Conservation (phyloP, 1,140 invertebrate species). For the Aporrectodea caliginosa region DNA sequence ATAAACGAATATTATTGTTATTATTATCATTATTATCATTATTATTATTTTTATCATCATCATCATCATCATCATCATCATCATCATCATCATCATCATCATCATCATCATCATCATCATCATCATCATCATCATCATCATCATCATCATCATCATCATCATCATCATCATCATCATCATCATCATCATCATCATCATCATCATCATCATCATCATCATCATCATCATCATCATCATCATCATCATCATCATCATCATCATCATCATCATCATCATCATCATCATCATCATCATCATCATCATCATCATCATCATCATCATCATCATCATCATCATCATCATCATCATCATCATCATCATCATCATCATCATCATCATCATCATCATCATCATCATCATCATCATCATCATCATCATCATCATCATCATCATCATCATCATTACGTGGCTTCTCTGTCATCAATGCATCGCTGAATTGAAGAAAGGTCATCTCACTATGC, state of each 20-base stretch:
- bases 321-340: neutral
- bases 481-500: too few relatives aligned
- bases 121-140: neutral
- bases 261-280: slow-evolving; percentile 2
- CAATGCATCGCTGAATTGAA: too few relatives aligned
- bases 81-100: slow-evolving; percentile 2
- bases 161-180: neutral
- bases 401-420: neutral
- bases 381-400: neutral
- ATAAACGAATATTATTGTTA: too few relatives aligned
- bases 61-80: neutral
- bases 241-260: slow-evolving; percentile 1
- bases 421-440: neutral
- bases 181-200: neutral
- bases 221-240: neutral
- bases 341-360: neutral
- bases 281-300: slow-evolving; percentile 3
- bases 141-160: neutral
- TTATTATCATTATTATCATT: neutral
- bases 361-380: neutral
- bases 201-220: neutral
- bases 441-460: neutral
- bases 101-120: neutral
- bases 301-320: slow-evolving; percentile 2
- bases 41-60: neutral